Evolutionary conservation across 1,140 invertebrate genomes (phyloP), one percentile per base, ranked within the genome.

Genomic region (Mizuhopecten yessoensis): DNA sequence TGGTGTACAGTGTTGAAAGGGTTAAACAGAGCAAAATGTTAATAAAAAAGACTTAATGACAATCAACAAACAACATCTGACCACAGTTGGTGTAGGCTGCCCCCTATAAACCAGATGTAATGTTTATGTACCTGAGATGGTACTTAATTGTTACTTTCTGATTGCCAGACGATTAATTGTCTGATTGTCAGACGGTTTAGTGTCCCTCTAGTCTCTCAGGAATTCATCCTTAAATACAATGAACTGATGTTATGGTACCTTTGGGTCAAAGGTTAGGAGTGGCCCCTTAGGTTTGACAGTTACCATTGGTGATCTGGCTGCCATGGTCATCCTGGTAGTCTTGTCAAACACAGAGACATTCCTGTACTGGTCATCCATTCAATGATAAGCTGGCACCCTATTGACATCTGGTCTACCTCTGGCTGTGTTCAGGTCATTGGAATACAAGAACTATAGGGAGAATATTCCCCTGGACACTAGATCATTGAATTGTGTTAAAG

Each of bases 261-360:
- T n/a, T n/a, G 57, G 9, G 57, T 75, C 23, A 75, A 75, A 75
- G n/a, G 57, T 75, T 11, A 57, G 7, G 45, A 20, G n/a, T 5
- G 57, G n/a, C 57, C 57, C 57, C n/a, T 75, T 29, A 75, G 9
- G 23, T 75, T n/a, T 75, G 23, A 75, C n/a, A 75, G 23, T 29
- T 75, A 75, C 57, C 57, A 75, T 17, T 75, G 57, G 23, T 75
- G 23, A n/a, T 75, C 57, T 75, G 57, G 57, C n/a, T n/a, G n/a
- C 11, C n/a, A 29, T 75, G 57, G 57, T 29, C 57, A 29, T 1
- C 42, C 1, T 39, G 36, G 42, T 45, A 0, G 17, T 10, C 42
- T n/a, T 75, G 11, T 49, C 17, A 5, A 17, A 29, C 3, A 75
- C 57, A 75, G 57, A 75, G 57, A 75, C 57, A 75, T 75, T 75